Evolutionary conservation across 2,113 vertebrate genomes (phyloP), one percentile per base, ranked within the genome.

Genomic region (Nothoprocta pentlandii): DNA sequence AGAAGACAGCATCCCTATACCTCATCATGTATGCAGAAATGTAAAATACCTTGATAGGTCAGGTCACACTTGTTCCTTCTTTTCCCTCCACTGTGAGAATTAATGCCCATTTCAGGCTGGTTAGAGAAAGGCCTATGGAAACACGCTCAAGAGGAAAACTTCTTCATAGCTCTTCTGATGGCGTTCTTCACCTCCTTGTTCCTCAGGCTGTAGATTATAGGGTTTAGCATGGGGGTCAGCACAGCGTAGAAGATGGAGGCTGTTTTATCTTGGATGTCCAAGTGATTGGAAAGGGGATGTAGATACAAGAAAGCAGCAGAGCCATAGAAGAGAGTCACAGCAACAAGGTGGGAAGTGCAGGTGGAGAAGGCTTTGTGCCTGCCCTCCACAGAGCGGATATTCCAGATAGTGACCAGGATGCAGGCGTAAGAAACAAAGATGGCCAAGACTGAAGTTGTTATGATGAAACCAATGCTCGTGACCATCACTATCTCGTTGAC

Each of bases 291-390:
- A 20, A 90, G 69, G 34, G 94, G 89, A 22, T 28, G 81, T 32
- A 96, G 62, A 54, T 95, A 96, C 70, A 96, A 85, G 67, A 92
- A 80, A 61, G 94, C 95, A 2, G 77, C 87, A 23, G 94, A 95
- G 20, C 95, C 74, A 3, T 93, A 97, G 80, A 95, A 96, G 22
- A 95, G 84, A 22, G 79, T 85, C 12, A 97, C 84, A 8, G 88
- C 91, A 68, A 62, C 21, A 42, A 97, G 82, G 87, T 97, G 96
- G 76, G 96, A 97, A 32, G 87, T 80, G 32, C 94, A 96, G 28
- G 89, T 97, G 47, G 94, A 96, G 80, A 94, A 94, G 51, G 93
- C 94, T 47, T 96, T 96, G 46, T 42, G 63, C 77, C 80, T 89
- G 30, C 96, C 89, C 49, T n/a, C 74, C 2, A 12, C 44, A 36